Evolutionary conservation across 2,113 vertebrate species (phyloP).

Genomic region (Melospiza melodia): DNA sequence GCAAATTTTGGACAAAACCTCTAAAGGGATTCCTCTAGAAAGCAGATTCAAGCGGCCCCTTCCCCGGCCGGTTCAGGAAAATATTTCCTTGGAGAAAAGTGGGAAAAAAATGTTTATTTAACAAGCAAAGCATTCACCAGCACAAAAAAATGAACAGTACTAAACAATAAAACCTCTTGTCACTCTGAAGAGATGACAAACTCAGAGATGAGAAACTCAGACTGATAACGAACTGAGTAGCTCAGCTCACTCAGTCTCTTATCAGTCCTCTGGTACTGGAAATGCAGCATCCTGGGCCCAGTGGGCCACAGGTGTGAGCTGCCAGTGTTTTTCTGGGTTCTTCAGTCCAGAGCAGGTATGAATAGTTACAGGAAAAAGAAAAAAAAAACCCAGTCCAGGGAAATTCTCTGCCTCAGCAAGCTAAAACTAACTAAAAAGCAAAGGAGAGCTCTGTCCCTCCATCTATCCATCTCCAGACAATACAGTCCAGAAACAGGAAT

Average conservation of each 20-base stretch:
- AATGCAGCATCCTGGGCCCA: neutral
- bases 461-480: neutral
- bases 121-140: neutral
- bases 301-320: neutral
- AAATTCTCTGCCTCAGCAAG: neutral
- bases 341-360: neutral
- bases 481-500: neutral
- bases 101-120: neutral
- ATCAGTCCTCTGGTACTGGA: neutral
- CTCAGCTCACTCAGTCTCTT: neutral
- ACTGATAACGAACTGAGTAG: neutral
- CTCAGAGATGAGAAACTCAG: neutral
- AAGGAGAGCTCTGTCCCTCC: neutral
- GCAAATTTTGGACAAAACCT: neutral
- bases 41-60: rapidly evolving
- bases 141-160: neutral
- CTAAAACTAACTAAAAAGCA: neutral
- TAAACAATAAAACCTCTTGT: neutral
- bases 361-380: neutral
- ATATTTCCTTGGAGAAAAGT: neutral
- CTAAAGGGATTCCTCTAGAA: neutral
- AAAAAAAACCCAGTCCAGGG: neutral
- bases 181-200: neutral
- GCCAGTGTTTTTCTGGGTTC: rapidly evolving
- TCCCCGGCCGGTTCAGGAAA: neutral